A percentile compares a stretch with the other conserved stretches of the same genome.
These are phyloP conservation scores for Oxystoma pomonae DNA, from an alignment of 2,888 invertebrate genomes.

Conservation along the genomic window DNA sequence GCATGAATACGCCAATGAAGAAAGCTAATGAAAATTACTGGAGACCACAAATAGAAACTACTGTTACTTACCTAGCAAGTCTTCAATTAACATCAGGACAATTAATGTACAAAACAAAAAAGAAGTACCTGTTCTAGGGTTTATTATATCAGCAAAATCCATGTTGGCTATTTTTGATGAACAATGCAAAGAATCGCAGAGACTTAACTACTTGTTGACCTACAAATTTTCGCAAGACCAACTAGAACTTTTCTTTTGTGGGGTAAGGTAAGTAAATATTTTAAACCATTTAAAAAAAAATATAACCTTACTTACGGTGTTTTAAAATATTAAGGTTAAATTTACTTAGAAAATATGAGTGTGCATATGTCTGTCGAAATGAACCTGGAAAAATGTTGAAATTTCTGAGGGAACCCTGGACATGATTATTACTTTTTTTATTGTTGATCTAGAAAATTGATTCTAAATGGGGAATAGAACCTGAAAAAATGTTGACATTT, in stretches of 20 bases:
- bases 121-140: neutral
- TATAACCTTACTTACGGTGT: no score
- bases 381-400: no score
- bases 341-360: no score
- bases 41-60: slow-evolving; percentile 9
- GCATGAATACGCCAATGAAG: slow-evolving; percentile 14
- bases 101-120: neutral
- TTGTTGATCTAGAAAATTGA: no score
- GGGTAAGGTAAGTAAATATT: neutral
- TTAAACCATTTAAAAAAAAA: neutral
- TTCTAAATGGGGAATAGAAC: no score
- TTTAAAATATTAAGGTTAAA: no score
- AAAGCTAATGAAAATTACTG: slow-evolving; percentile 14
- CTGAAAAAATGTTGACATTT: no score
- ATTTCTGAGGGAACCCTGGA: no score
- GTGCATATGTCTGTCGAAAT: no score
- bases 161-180: slow-evolving; percentile 1
- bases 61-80: slow-evolving; percentile 11
- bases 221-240: slow-evolving; percentile 29
- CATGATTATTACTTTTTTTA: no score
- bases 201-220: slow-evolving; percentile 19
- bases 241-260: slow-evolving; percentile 27
- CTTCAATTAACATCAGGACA: slow-evolving; percentile 5
- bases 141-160: neutral
- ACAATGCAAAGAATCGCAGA: neutral